Conservation (phyloP, 2,888 invertebrate species). For the Chrysopilus asiliformis region DNA sequence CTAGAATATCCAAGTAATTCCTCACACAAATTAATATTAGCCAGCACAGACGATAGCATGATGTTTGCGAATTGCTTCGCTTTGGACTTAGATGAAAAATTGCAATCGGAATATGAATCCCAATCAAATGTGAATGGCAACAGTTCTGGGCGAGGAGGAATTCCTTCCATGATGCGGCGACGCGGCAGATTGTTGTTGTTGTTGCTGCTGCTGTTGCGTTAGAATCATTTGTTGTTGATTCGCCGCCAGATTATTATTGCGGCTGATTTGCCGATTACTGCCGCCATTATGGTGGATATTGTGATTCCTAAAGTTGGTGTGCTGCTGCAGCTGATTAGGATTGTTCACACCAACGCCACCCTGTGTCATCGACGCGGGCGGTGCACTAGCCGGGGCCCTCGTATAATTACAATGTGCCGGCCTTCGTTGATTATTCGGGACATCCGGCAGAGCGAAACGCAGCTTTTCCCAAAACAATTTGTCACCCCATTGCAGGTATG, state of each 20-base stretch:
- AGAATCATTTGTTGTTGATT: conserved; percentile 35
- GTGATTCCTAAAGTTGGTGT: conserved; percentile 10
- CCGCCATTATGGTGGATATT: conserved; percentile 2
- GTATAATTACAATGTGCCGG: conserved; percentile 36
- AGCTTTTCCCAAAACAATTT: conserved; percentile 94
- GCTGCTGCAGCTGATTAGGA: too few relatives aligned
- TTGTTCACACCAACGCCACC: too few relatives aligned
- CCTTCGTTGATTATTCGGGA: conserved; percentile 33
- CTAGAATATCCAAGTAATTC: too few relatives aligned
- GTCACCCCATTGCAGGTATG: conserved; percentile 85
- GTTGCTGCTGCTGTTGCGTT: conserved; percentile 4
- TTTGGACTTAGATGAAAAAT: background rate
- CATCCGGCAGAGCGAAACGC: conserved; percentile 81
- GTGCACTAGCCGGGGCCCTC: conserved; percentile 5
- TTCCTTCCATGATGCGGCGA: conserved; percentile 12
- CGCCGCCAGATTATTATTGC: conserved; percentile 21
- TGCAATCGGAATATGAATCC: background rate
- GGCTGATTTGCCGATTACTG: conserved; percentile 29
- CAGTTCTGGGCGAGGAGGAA: conserved; percentile 18
- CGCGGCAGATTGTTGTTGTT: conserved; percentile 14
- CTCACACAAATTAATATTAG: too few relatives aligned
- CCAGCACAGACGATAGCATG: too few relatives aligned
- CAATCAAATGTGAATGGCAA: conserved; percentile 20
- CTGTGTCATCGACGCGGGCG: too few relatives aligned
- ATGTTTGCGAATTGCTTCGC: too few relatives aligned